Base-by-base conservation (phyloP, 2,113 vertebrate species). In the Cyprinodon tularosa region DNA sequence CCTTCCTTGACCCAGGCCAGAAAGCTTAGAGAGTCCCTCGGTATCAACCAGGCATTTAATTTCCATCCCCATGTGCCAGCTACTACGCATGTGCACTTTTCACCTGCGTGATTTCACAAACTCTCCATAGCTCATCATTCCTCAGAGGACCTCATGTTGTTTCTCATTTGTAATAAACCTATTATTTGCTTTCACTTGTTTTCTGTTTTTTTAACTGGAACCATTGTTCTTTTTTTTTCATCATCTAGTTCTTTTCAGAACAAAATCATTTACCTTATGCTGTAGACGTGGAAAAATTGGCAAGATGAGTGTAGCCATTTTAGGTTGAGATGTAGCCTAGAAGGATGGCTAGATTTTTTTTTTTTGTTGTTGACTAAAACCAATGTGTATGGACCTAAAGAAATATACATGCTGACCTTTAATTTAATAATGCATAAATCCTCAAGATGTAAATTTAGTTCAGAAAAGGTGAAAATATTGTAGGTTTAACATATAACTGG, bases 161-260 rank as follows among this genome's bases (percentile, higher is more conserved):
- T 78, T 59, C 61, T 85, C 84, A 69, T 88, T 57, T 62, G 38
- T 38, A 8, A 57, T 57, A 57, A 57, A 8, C 20, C 20, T 57
- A 57, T 38, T 15, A 29, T 77, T 85, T 53, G 67, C 20, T 84
- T 75, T 69, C 48, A 4, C 53, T 71, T 59, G 0, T 81, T 80
- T 78, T 83, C 42, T 79, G 48, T 72, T 82, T 79, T 29, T 47
- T 69, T 84, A 90, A 92, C 90, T 93, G 90, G 92, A 91, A 89
- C 81, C 70, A 72, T 44, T 72, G 53, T 5, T 82, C 81, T 84
- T 71, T 63, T 76, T 3, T 77, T 83, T 87, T 60, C 3, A 68
- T 45, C 61, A 68, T 50, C 47, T 4, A 39, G 13, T 17, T 72
- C 37, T 68, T 62, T 86, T 84, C 84, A 72, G 64, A 44, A 40